Percentiles rank a stretch among this genome's conserved stretches.
phyloP scores from a whole-genome alignment of 1,140 invertebrate genomes.

The Caerostris extrusa region DNA sequence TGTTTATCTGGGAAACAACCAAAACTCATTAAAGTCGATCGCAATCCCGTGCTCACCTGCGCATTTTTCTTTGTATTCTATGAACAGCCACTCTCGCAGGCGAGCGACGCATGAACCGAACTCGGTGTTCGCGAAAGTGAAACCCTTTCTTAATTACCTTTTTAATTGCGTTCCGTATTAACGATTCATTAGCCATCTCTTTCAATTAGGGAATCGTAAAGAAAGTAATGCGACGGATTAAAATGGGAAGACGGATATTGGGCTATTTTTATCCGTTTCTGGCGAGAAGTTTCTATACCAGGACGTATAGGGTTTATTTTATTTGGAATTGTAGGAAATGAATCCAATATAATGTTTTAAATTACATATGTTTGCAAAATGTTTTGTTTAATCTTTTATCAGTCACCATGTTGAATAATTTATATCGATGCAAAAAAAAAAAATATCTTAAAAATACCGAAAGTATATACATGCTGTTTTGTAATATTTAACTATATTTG shows the following conservation, averaged over 20 bases:
- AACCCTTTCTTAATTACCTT: slow-evolving; percentile 35
- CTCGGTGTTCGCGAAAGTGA: slow-evolving; percentile 12
- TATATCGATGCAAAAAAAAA: too few relatives aligned
- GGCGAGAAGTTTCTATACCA: too few relatives aligned
- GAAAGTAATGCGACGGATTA: neutral
- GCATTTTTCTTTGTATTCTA: slow-evolving; percentile 13
- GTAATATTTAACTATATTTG: too few relatives aligned
- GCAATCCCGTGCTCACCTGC: neutral
- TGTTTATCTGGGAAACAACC: neutral
- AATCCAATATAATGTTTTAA: too few relatives aligned
- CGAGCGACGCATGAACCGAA: neutral
- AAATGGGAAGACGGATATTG: neutral
- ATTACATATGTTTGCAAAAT: too few relatives aligned
- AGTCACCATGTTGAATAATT: too few relatives aligned
- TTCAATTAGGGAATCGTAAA: slow-evolving; percentile 47
- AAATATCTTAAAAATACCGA: too few relatives aligned
- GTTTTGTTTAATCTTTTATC: too few relatives aligned
- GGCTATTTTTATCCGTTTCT: neutral
- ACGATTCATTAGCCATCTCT: slow-evolving; percentile 18
- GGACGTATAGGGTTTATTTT: too few relatives aligned
- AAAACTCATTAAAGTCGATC: slow-evolving; percentile 19
- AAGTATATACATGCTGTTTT: too few relatives aligned
- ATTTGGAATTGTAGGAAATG: too few relatives aligned
- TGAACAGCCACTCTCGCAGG: neutral
- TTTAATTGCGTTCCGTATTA: slow-evolving; percentile 55